phyloP scores from a whole-genome alignment of 2,888 invertebrate species.

The Rhimphoctona megacephalus region DNA sequence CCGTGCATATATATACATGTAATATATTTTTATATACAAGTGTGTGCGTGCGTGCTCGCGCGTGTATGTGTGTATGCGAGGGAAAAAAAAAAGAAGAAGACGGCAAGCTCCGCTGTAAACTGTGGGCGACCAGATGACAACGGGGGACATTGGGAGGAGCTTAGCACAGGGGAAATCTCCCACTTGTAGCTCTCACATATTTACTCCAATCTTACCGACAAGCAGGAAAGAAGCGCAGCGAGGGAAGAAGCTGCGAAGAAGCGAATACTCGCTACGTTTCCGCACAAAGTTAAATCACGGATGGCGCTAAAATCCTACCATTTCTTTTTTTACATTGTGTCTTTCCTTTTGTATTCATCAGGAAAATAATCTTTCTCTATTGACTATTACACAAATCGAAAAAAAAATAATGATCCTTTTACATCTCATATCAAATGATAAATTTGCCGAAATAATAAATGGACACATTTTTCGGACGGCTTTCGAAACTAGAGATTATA shows the following conservation, averaged over 20 bases:
- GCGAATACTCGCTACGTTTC: slow-evolving; percentile 18
- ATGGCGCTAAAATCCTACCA: slow-evolving; percentile 74
- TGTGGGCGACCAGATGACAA: slow-evolving; percentile 57
- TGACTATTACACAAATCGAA: neutral
- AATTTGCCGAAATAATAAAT: no score
- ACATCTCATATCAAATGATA: neutral
- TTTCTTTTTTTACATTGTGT: slow-evolving; percentile 41
- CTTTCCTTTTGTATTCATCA: slow-evolving; percentile 8
- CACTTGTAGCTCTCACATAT: slow-evolving; percentile 83
- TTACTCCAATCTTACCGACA: slow-evolving; percentile 78
- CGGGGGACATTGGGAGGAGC: slow-evolving; percentile 47
- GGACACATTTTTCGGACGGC: no score
- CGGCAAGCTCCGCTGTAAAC: slow-evolving; percentile 43
- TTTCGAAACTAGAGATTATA: no score
- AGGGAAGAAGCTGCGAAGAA: neutral
- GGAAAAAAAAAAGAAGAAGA: slow-evolving; percentile 25
- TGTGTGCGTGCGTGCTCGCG: neutral
- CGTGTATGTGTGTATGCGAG: neutral
- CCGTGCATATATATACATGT: neutral
- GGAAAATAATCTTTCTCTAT: neutral
- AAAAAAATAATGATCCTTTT: neutral
- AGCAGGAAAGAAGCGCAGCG: slow-evolving; percentile 37
- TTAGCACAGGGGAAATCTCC: slow-evolving; percentile 80
- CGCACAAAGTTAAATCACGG: slow-evolving; percentile 79
- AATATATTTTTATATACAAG: neutral